Evolutionary conservation across 2,113 vertebrate species (phyloP).

Genomic region (Rhinopomastus cyanomelas): DNA sequence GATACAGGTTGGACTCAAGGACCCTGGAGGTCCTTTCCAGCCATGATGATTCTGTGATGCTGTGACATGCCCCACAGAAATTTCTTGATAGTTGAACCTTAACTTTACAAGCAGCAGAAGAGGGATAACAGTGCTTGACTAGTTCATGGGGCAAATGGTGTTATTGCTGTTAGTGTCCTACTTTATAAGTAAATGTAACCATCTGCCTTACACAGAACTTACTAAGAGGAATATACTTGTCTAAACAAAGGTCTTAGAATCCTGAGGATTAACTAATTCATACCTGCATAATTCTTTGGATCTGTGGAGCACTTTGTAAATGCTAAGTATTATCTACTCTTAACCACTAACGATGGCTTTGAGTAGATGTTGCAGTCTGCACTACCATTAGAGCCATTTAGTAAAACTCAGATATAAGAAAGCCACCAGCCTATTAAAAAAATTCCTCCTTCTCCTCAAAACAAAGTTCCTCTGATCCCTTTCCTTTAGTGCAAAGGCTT

Average conservation of each 20-base stretch:
- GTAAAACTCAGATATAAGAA: background rate
- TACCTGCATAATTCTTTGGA: conserved; percentile 26
- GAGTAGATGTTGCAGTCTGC: background rate
- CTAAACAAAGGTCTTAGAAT: conserved; percentile 46
- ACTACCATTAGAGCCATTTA: background rate
- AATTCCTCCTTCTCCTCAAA: background rate
- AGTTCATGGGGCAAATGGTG: background rate
- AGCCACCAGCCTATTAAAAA: background rate
- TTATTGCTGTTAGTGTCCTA: conserved; percentile 23
- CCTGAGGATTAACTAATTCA: conserved; percentile 41
- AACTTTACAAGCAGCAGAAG: conserved; percentile 1
- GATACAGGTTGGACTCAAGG: no score
- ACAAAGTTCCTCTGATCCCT: background rate
- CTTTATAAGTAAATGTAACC: conserved; percentile 26
- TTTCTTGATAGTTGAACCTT: background rate
- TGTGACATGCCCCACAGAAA: no score
- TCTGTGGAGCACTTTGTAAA: background rate
- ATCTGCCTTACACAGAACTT: background rate
- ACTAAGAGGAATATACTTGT: background rate
- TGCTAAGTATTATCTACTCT: conserved; percentile 11
- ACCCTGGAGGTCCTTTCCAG: no score
- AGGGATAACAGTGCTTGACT: background rate
- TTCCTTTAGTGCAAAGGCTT: background rate
- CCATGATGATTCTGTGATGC: no score
- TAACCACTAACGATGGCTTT: conserved; percentile 17